These are phyloP conservation scores for Itoplectis maculator DNA, from an alignment of 2,888 invertebrate genomes.

Conservation along the genomic window DNA sequence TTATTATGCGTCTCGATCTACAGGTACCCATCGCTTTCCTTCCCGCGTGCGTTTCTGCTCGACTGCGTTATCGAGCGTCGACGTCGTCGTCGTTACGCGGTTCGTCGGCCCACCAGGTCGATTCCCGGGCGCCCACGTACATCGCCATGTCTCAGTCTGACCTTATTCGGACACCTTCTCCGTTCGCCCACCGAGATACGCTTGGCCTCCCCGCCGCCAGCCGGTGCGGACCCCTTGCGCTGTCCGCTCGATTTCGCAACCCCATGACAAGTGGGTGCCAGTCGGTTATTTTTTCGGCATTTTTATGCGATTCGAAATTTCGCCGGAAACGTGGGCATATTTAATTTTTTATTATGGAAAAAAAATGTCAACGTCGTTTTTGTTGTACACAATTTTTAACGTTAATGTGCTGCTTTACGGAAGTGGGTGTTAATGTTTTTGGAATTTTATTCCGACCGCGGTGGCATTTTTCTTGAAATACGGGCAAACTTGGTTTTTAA, in stretches of 20 bases:
- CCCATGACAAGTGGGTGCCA: slow-evolving; percentile 67
- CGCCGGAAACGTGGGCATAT: not conserved
- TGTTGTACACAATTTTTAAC: not conserved
- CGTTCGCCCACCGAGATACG: slow-evolving; percentile 76
- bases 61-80: slow-evolving; percentile 72
- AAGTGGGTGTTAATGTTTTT: not conserved
- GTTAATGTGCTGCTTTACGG: not conserved
- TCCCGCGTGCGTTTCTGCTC: slow-evolving; percentile 33
- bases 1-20: slow-evolving; percentile 5
- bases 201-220: slow-evolving; percentile 38
- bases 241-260: slow-evolving; percentile 65
- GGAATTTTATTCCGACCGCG: not conserved
- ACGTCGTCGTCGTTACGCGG: slow-evolving; percentile 55
- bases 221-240: slow-evolving; percentile 9
- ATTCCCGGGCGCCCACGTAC: slow-evolving; percentile 71
- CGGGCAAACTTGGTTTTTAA: not conserved
- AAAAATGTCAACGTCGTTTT: not conserved
- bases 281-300: not conserved
- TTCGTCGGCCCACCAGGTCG: slow-evolving; percentile 67
- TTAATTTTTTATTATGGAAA: not conserved
- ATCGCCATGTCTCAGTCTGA: slow-evolving; percentile 77
- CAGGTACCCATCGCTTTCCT: slow-evolving; percentile 49
- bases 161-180: slow-evolving; percentile 84
- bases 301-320: not conserved
- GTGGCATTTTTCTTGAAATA: not conserved